phyloP scores from a whole-genome alignment of 2,888 invertebrate species.

The Lamellibrachia satsuma region DNA sequence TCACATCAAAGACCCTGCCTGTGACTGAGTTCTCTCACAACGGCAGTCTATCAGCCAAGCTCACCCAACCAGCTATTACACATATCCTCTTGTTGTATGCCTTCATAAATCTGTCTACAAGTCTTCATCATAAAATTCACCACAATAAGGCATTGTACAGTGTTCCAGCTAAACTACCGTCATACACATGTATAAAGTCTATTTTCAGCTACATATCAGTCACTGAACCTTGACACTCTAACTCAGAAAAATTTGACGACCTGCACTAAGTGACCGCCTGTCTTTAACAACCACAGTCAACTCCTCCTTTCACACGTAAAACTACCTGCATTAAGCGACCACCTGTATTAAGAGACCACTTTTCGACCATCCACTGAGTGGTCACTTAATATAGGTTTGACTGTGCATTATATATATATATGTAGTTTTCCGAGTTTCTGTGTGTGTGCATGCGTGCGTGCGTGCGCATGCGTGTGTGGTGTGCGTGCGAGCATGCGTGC shows the following conservation, averaged over 20 bases:
- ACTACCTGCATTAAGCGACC: too few species aligned
- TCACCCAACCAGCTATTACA: not conserved
- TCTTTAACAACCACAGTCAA: too few species aligned
- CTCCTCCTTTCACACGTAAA: too few species aligned
- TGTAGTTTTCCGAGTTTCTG: too few species aligned
- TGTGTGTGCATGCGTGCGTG: too few species aligned
- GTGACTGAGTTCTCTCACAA: not conserved
- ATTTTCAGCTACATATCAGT: not conserved
- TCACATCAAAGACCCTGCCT: not conserved
- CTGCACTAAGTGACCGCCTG: too few species aligned
- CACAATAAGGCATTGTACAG: not conserved
- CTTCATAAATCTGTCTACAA: not conserved
- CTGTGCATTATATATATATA: too few species aligned
- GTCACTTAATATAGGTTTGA: too few species aligned
- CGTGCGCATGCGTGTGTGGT: too few species aligned
- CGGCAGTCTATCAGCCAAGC: not conserved
- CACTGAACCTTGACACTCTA: not conserved
- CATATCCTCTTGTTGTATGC: not conserved
- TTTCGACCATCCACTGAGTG: too few species aligned
- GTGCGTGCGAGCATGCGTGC: too few species aligned
- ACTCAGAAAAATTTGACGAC: not conserved
- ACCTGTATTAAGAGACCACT: too few species aligned
- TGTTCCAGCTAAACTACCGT: not conserved
- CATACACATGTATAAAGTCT: not conserved
- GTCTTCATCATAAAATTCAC: not conserved